phyloP scores from a whole-genome alignment of 2,113 vertebrate species.

The Ptilorrhoa leucosticta region DNA sequence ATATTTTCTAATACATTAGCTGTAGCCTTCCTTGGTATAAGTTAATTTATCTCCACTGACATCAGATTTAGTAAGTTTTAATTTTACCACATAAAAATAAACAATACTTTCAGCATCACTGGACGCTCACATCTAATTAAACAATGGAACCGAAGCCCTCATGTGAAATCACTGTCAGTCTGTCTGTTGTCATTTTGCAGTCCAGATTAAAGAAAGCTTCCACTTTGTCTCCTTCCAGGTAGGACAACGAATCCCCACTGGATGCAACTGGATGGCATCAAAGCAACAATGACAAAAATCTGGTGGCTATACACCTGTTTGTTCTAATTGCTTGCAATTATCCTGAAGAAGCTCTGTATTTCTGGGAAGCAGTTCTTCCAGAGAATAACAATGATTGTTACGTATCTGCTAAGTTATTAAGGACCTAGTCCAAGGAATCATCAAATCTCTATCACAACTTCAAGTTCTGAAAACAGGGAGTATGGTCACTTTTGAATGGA shows the following conservation, averaged over 20 bases:
- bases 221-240: background rate
- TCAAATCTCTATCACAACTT: background rate
- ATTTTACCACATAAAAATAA: background rate
- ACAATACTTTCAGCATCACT: background rate
- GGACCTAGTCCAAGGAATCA: background rate
- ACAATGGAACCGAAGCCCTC: constrained; percentile 4
- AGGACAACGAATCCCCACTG: background rate
- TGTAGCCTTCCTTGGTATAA: background rate
- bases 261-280: background rate
- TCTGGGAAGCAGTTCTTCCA: background rate
- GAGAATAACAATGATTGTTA: background rate
- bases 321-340: background rate
- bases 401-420: background rate
- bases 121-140: background rate
- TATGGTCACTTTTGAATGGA: background rate
- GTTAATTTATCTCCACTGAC: background rate
- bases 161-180: constrained; percentile 7
- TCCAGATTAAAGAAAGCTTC: background rate
- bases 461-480: background rate
- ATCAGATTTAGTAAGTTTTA: background rate
- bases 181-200: background rate
- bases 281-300: background rate
- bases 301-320: background rate
- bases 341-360: background rate
- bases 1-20: background rate